These are phyloP conservation scores for Orthosia gracilis DNA, from an alignment of 2,888 invertebrate species.

Conservation along the genomic window DNA sequence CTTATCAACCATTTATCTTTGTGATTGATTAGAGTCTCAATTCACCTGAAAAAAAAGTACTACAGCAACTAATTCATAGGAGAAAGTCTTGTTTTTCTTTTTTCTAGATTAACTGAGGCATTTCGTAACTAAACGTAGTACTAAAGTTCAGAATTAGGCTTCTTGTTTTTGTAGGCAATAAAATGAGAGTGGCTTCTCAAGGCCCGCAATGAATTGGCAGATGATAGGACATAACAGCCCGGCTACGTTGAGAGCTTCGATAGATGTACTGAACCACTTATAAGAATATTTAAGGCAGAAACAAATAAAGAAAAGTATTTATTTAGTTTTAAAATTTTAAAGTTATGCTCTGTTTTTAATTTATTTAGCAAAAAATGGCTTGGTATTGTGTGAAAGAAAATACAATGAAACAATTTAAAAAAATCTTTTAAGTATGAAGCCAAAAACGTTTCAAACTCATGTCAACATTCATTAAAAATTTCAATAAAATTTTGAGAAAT, in stretches of 20 bases:
- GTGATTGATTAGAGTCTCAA: neutral
- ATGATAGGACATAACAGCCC: conserved; percentile 17
- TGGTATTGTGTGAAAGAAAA: too few species aligned
- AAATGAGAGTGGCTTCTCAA: conserved; percentile 23
- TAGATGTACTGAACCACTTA: neutral
- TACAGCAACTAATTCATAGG: neutral
- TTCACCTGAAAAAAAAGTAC: neutral
- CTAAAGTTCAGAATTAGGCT: conserved; percentile 23
- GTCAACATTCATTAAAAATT: too few species aligned
- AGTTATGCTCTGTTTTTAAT: neutral
- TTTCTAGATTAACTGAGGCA: neutral
- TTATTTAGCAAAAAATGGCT: too few species aligned
- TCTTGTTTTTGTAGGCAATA: conserved; percentile 24
- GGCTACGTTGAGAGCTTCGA: neutral
- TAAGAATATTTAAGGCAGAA: neutral
- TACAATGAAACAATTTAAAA: too few species aligned
- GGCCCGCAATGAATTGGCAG: conserved; percentile 12
- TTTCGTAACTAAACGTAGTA: conserved; percentile 22
- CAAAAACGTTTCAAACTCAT: too few species aligned
- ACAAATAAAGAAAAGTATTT: neutral
- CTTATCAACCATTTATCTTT: neutral
- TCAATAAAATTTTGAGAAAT: too few species aligned
- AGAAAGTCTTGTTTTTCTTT: neutral
- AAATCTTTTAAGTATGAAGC: too few species aligned
- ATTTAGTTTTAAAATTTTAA: too few species aligned